Evolutionary conservation across 2,888 invertebrate genomes (phyloP), one percentile per base, ranked within the genome.

Genomic region (Cerastis leucographa): DNA sequence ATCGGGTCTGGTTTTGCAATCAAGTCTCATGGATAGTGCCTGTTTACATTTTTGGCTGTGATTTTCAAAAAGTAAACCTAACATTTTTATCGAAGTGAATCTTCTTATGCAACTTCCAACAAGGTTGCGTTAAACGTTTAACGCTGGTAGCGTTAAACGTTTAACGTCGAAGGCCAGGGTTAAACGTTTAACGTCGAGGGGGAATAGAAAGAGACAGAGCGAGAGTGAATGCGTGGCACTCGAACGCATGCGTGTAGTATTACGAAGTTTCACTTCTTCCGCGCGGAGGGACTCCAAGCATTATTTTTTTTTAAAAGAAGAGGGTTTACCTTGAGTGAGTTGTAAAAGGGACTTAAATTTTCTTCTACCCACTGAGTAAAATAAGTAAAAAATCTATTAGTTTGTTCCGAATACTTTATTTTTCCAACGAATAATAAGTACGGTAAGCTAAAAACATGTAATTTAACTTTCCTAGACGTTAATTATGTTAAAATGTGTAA

Each of bases 401-500:
- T 46, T 74, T 11, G 42, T 64, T 25, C 22, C 25, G 6, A 49
- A 12, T 40, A 25, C 1, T 64, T 54, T 49, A 75, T 51, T 77
- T 76, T 61, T 66, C 42, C 59, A 72, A 3, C 25, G 19, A 46
- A 64, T 74, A 79, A 78, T 62, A 72, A 46, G 54, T 49, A 75
- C 4, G 7, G 54, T 64, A 35, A 22, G 56, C 56, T 54, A 62
- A 84, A 87, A 88, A 81, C 81, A 80, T 80, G 79, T 82, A 87
- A 86, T 89, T 84, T 86, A 87, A 89, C 75, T 84, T 83, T 76
- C 62, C 76, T 75, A 78, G 81, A 83, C 83, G 85, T 88, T 88
- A 88, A 90, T 90, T 89, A 85, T 70, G 86, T 85, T 85, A 77
- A 89, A 89, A 87, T 79, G 82, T 87, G 85, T 88, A 87, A 84